These are phyloP conservation scores for Condylostylus longicornis DNA, from an alignment of 1,140 invertebrate species.

Conservation along the genomic window DNA sequence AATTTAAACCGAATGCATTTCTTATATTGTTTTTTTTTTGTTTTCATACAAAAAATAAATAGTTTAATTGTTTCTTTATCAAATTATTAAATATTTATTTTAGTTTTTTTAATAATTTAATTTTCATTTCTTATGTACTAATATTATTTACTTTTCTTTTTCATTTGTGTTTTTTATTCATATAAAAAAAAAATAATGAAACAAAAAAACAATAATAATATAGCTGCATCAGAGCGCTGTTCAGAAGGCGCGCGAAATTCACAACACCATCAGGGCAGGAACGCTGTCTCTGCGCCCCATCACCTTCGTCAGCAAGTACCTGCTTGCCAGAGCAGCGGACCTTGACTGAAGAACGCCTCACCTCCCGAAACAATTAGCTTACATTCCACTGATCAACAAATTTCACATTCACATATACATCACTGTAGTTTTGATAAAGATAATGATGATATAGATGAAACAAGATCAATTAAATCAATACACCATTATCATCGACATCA, in stretches of 20 bases:
- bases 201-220: too few relatives aligned
- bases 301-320: constrained; percentile 34
- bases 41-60: too few relatives aligned
- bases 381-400: constrained; percentile 22
- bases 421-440: constrained; percentile 32
- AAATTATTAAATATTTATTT: too few relatives aligned
- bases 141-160: too few relatives aligned
- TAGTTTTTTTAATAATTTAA: too few relatives aligned
- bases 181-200: too few relatives aligned
- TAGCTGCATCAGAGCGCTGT: constrained; percentile 48
- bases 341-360: constrained; percentile 34
- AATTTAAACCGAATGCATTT: too few relatives aligned
- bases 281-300: constrained; percentile 33
- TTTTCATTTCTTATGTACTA: too few relatives aligned
- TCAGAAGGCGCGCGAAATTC: constrained; percentile 37
- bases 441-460: constrained; percentile 29
- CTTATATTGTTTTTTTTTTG: too few relatives aligned
- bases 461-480: not conserved
- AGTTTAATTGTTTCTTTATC: too few relatives aligned
- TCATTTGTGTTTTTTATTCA: too few relatives aligned
- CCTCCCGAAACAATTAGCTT: constrained; percentile 31
- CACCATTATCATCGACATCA: constrained; percentile 12
- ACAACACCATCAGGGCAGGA: constrained; percentile 32
- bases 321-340: constrained; percentile 33
- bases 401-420: constrained; percentile 28